Conservation (phyloP, 2,113 vertebrate genomes). For the Equus przewalskii region DNA sequence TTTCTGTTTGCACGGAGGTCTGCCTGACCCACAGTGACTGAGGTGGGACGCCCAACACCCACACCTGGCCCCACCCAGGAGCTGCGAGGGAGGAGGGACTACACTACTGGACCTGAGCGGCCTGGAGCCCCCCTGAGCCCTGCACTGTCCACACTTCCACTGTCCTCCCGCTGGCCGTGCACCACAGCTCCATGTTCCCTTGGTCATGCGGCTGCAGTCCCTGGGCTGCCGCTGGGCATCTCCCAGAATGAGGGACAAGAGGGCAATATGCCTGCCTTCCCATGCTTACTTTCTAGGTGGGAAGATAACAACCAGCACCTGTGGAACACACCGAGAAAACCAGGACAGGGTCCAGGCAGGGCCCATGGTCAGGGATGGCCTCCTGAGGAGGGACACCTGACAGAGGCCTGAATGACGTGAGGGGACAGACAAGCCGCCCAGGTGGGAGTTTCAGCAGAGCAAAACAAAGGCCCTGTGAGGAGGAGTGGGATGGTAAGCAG, state of each 20-base stretch:
- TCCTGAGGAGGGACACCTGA: neutral
- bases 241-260: neutral
- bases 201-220: too few relatives aligned
- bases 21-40: neutral
- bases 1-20: neutral
- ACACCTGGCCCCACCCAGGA: neutral
- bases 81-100: neutral
- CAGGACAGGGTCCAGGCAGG: neutral
- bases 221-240: neutral
- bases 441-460: too few relatives aligned
- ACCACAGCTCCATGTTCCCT: neutral
- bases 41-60: neutral
- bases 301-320: neutral
- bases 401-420: neutral
- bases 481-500: neutral
- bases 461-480: neutral
- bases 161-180: fast-evolving
- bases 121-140: neutral
- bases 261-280: fast-evolving
- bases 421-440: neutral
- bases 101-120: neutral
- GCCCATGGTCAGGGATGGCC: neutral
- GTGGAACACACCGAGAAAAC: neutral
- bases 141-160: neutral
- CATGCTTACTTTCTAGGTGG: neutral